Base-by-base conservation (phyloP, 2,888 invertebrate genomes). In the Sisyra nigra region DNA sequence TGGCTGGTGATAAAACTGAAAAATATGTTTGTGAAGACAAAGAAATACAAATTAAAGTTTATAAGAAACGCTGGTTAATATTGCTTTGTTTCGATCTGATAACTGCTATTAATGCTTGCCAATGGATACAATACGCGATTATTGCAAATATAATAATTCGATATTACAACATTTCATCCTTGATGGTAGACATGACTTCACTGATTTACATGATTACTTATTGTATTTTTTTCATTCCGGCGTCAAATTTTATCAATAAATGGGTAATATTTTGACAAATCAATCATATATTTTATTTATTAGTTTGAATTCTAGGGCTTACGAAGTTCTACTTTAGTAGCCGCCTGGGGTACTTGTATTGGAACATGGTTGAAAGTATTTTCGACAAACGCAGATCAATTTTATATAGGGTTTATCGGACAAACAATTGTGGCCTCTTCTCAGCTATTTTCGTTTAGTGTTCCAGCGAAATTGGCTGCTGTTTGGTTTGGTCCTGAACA, bases 131-230 rank as follows among this genome's bases (percentile, higher is more conserved):
- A 66, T 89, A 91, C 69, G 84, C 88, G 57, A 94, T 94, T 57
- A 92, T 96, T 49, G 77, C 82, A 51, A 83, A 91, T 58, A 76
- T 88, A 42, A 72, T 94, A 37, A 71, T 67, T 52, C 75, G 76
- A 53, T 86, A 85, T 64, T 88, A 88, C 58, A 70, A 69, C n/a
- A 76, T 87, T 19, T 67, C 71, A 47, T 74, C 74, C 50, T 73
- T 75, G 50, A 72, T 74, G 55, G 86, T 98, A 42, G 86, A 97
- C 62, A 94, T 93, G 93, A 88, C 96, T 15, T 94, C 94, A 35
- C 88, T 98, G 86, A 76, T 97, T 55, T 99, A 83, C 67, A 98
- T 98, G 97, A 74, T 92, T 50, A 75, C 83, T 2, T 99, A 98
- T 64, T 92, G 98, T 54, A 91, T 96, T 7, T 78, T 97, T 52